A percentile compares a stretch with the other conserved stretches of the same genome.
Evolutionary conservation across 2,113 vertebrate species (phyloP).

Genomic region (Ptychochromis oligacanthus): DNA sequence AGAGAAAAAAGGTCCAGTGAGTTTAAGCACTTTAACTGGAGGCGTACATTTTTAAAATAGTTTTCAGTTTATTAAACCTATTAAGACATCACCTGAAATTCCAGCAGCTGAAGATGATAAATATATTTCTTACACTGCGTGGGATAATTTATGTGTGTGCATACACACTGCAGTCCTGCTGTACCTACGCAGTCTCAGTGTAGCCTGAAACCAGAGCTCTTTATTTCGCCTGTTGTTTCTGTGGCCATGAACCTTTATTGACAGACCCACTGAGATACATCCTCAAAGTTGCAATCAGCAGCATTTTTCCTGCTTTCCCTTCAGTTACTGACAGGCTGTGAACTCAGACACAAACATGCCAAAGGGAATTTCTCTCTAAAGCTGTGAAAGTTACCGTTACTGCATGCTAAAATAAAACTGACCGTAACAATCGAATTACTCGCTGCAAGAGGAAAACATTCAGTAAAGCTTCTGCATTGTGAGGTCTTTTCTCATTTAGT

Average conservation of each 20-base stretch:
- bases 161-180: neutral
- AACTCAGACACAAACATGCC: neutral
- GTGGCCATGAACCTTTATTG: conserved; percentile 39
- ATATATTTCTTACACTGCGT: neutral
- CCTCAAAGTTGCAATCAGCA: conserved; percentile 45
- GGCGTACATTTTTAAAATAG: neutral
- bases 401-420: neutral
- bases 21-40: neutral
- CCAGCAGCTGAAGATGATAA: neutral
- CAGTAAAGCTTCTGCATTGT: neutral
- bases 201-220: conserved; percentile 1
- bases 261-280: conserved; percentile 20
- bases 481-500: neutral
- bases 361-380: conserved; percentile 7
- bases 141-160: neutral
- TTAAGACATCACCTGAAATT: neutral
- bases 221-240: conserved; percentile 1
- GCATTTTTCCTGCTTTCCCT: conserved; percentile 41
- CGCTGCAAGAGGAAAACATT: neutral
- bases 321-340: conserved; percentile 25
- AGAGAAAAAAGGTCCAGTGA: neutral
- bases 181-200: neutral
- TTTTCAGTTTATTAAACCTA: neutral
- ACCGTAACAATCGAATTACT: neutral
- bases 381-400: neutral